phyloP scores from a whole-genome alignment of 2,888 invertebrate genomes.

The Nemurella pictetii region DNA sequence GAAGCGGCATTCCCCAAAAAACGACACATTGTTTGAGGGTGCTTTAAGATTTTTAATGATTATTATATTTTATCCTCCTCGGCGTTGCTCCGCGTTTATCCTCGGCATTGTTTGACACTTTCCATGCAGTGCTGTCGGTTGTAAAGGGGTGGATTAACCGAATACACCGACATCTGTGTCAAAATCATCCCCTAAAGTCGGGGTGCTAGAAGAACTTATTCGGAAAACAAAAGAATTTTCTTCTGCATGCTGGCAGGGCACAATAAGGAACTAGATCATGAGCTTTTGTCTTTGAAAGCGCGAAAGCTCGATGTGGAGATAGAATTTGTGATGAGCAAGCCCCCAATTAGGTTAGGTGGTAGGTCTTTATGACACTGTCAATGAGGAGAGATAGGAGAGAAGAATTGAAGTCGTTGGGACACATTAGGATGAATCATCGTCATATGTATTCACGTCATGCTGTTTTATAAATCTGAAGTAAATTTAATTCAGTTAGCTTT shows the following conservation, averaged over 20 bases:
- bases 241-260: neutral
- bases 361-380: neutral
- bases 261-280: neutral
- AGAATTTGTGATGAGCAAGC: neutral
- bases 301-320: neutral
- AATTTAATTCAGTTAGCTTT: neutral
- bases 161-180: slow-evolving; percentile 17
- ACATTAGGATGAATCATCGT: neutral
- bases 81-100: neutral
- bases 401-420: too few species aligned
- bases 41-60: slow-evolving; percentile 21
- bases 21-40: slow-evolving; percentile 14
- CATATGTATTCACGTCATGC: neutral
- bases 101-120: slow-evolving; percentile 14
- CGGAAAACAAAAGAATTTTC: neutral
- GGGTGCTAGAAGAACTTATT: neutral
- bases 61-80: slow-evolving; percentile 12
- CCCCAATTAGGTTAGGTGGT: slow-evolving; percentile 18
- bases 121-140: neutral
- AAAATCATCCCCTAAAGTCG: slow-evolving; percentile 2
- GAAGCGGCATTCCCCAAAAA: neutral
- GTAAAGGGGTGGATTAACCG: slow-evolving; percentile 29
- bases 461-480: neutral
- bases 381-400: too few species aligned
- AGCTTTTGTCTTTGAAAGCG: neutral